These are phyloP conservation scores for Eristalinus sepulchralis DNA, from an alignment of 2,888 invertebrate species.

Conservation along the genomic window DNA sequence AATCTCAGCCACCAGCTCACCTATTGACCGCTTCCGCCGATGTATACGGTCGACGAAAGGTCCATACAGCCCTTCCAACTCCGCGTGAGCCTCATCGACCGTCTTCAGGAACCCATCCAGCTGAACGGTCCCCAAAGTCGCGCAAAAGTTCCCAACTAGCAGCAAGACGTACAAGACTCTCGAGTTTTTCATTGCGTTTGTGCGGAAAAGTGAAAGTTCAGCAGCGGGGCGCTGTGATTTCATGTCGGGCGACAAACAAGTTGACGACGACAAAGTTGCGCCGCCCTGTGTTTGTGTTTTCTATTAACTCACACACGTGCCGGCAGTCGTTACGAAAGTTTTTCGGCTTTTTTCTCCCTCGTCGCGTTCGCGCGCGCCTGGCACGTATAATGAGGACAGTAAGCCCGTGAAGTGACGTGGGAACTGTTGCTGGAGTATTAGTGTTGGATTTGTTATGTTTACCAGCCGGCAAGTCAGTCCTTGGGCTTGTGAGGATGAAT, in stretches of 20 bases:
- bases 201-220: constrained; percentile 1
- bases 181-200: constrained; percentile 36
- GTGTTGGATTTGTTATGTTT: constrained; percentile 11
- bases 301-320: constrained; percentile 15
- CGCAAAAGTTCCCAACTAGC: neutral
- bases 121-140: constrained; percentile 47
- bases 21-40: constrained; percentile 73
- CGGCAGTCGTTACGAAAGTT: constrained; percentile 36
- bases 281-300: constrained; percentile 21
- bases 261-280: constrained; percentile 21
- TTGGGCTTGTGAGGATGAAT: neutral
- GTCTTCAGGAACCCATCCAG: constrained; percentile 73
- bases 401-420: neutral
- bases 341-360: constrained; percentile 2
- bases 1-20: constrained; percentile 74
- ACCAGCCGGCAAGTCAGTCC: neutral
- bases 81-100: constrained; percentile 69
- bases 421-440: neutral
- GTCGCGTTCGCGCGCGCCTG: neutral
- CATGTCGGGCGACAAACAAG: constrained; percentile 9
- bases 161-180: constrained; percentile 7
- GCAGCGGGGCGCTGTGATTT: constrained; percentile 20
- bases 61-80: constrained; percentile 67
- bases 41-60: constrained; percentile 43
- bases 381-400: constrained; percentile 24